These are phyloP conservation scores for Epinephelus coioides DNA, from an alignment of 2,797 vertebrate species.

Conservation along the genomic window DNA sequence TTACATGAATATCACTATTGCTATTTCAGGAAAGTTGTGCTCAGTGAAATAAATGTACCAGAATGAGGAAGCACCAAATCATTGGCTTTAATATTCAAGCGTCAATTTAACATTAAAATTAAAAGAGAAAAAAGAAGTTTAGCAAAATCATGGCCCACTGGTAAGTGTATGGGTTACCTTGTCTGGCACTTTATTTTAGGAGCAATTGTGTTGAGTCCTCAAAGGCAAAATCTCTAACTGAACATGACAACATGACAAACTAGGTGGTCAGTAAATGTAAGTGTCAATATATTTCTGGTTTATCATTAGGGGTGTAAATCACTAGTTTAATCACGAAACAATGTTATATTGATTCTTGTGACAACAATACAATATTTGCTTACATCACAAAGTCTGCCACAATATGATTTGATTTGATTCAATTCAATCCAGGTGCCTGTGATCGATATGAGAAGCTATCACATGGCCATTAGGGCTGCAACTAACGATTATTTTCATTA, in stretches of 20 bases:
- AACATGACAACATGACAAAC: background rate
- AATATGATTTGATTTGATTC: no score
- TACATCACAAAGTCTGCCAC: no score
- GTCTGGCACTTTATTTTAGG: background rate
- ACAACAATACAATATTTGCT: no score
- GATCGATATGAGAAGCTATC: no score
- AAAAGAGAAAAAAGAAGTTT: constrained; percentile 12
- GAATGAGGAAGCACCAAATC: background rate
- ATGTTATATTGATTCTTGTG: no score
- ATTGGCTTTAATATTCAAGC: constrained; percentile 1
- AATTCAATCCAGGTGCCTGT: no score
- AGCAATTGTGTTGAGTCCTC: no score
- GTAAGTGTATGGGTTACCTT: background rate
- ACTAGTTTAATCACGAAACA: no score
- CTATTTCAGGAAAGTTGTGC: background rate
- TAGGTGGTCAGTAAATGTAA: background rate
- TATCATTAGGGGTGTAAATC: background rate
- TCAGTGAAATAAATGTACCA: background rate
- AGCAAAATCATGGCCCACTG: background rate
- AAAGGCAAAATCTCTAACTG: no score
- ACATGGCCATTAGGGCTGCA: no score
- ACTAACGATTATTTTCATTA: no score
- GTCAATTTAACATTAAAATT: background rate
- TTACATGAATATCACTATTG: background rate
- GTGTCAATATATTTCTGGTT: background rate